Percentiles rank a stretch among this genome's conserved stretches.
Evolutionary conservation across 2,888 invertebrate species (phyloP).

Genomic region (Nomada lathburiana): DNA sequence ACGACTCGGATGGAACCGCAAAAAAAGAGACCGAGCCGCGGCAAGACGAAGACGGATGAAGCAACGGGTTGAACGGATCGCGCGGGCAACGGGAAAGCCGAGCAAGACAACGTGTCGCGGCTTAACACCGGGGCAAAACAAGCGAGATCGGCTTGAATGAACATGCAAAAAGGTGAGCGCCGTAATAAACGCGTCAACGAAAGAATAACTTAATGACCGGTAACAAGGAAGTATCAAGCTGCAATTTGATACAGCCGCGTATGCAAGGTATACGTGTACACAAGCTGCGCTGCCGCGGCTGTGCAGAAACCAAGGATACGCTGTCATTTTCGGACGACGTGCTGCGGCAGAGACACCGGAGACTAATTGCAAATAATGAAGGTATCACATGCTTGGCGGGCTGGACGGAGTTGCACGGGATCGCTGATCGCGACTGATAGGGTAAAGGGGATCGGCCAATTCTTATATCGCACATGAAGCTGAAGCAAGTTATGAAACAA

Average conservation of each 20-base stretch:
- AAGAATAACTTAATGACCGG: slow-evolving; percentile 4
- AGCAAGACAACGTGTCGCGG: slow-evolving; percentile 35
- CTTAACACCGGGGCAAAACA: slow-evolving; percentile 28
- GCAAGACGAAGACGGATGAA: slow-evolving; percentile 52
- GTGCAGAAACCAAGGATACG: no score
- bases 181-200: slow-evolving; percentile 12
- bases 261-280: background rate
- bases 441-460: no score
- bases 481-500: no score
- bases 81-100: slow-evolving; percentile 19
- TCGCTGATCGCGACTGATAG: no score
- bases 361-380: no score
- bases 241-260: background rate
- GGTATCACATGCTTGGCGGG: no score
- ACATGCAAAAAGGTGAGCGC: slow-evolving; percentile 6
- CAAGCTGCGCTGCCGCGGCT: background rate
- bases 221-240: background rate
- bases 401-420: no score
- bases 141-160: background rate
- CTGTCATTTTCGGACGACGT: no score
- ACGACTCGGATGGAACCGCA: slow-evolving; percentile 45
- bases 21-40: slow-evolving; percentile 53
- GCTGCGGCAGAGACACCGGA: no score
- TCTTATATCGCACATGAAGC: no score
- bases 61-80: slow-evolving; percentile 30